A percentile compares a stretch with the other conserved stretches of the same genome.
Evolutionary conservation across 2,888 invertebrate genomes (phyloP).

Genomic region (Pseudococcus jackbeardsleyi): DNA sequence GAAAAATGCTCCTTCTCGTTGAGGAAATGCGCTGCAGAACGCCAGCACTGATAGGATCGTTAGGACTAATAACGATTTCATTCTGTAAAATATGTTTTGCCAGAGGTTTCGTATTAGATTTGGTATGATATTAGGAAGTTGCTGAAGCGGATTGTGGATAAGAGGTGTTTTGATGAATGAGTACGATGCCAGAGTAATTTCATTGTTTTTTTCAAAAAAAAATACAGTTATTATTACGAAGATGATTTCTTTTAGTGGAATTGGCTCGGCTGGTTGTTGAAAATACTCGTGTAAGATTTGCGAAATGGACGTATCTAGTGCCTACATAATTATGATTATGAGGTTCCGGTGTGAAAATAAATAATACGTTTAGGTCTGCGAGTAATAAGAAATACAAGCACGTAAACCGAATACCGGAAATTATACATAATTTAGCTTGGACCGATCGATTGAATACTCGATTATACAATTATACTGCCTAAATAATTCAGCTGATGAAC

Average conservation of each 20-base stretch:
- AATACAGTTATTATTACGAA: not conserved
- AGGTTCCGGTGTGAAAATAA: not conserved
- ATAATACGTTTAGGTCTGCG: not conserved
- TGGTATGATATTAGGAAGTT: not conserved
- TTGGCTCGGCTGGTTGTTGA: not conserved
- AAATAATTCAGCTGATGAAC: not conserved
- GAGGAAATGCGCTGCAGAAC: constrained; percentile 74
- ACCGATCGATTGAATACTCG: not conserved
- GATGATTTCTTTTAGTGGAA: not conserved
- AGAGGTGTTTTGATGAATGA: not conserved
- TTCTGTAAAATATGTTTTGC: constrained; percentile 54
- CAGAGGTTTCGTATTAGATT: not conserved
- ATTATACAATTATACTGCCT: not conserved
- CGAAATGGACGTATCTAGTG: not conserved
- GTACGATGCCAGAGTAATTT: not conserved
- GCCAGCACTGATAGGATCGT: constrained; percentile 72
- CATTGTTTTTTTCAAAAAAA: not conserved
- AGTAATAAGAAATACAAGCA: not conserved
- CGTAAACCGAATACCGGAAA: constrained; percentile 19
- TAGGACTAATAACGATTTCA: constrained; percentile 63
- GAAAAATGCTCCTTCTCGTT: constrained; percentile 83
- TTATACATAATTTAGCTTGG: not conserved
- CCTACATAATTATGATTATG: not conserved
- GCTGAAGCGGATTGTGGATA: not conserved
- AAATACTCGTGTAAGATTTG: not conserved